Evolutionary conservation across 2,113 vertebrate species (phyloP).

Genomic region (Neolamprologus ventralis): DNA sequence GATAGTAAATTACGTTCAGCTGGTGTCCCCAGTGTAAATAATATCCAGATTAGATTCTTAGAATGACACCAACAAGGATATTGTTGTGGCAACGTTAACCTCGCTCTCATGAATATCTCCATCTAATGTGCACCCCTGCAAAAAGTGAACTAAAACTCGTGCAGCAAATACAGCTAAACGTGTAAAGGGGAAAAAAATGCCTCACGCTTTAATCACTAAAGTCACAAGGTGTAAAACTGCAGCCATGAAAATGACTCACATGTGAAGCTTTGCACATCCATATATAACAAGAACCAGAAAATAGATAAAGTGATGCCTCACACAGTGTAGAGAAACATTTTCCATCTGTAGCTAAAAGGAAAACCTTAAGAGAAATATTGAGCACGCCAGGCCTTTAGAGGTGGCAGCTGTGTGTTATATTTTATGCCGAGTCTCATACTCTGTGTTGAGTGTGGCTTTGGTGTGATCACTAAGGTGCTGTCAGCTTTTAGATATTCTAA

Average conservation of each 20-base stretch:
- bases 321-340: not conserved
- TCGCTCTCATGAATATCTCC: not conserved
- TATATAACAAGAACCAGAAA: not conserved
- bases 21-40: not conserved
- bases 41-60: not conserved
- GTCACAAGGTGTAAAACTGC: not conserved
- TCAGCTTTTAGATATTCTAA: not conserved
- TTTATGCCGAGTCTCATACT: not conserved
- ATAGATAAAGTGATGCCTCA: not conserved
- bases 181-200: not conserved
- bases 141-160: not conserved
- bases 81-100: not conserved
- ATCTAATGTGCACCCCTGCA: not conserved
- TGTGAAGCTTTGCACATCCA: not conserved
- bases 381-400: not conserved
- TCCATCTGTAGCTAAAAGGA: not conserved
- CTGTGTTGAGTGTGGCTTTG: not conserved
- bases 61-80: not conserved
- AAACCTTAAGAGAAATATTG: not conserved
- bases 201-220: not conserved
- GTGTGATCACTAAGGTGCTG: not conserved
- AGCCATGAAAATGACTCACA: not conserved
- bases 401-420: not conserved
- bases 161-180: not conserved
- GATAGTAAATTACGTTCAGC: slow-evolving; percentile 7